Percentiles rank a stretch among this genome's conserved stretches.
phyloP scores from a whole-genome alignment of 2,888 invertebrate species.

The Synergus japonicus region DNA sequence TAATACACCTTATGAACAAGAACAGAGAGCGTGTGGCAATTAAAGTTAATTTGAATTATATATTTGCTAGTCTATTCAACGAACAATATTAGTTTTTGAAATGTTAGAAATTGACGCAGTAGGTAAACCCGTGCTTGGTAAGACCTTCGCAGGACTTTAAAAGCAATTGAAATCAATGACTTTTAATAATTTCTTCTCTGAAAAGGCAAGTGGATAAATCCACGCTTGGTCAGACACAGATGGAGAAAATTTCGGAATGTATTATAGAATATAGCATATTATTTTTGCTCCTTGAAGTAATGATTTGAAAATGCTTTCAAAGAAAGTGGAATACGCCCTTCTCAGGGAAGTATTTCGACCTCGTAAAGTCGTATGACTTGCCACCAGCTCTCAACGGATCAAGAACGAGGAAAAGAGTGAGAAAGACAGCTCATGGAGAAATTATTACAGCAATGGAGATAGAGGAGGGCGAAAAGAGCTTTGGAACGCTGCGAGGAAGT shows the following conservation, averaged over 20 bases:
- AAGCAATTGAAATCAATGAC: no score
- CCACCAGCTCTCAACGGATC: conserved; percentile 31
- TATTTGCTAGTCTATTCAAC: neutral
- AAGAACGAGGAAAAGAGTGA: conserved; percentile 40
- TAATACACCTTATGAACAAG: neutral
- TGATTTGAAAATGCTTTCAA: conserved; percentile 32
- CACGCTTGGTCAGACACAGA: neutral
- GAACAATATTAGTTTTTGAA: neutral
- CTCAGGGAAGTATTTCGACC: conserved; percentile 26
- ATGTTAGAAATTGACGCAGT: neutral
- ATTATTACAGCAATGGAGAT: conserved; percentile 37
- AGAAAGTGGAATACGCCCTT: conserved; percentile 22
- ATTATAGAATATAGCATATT: neutral
- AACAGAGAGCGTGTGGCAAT: neutral
- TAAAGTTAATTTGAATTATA: neutral
- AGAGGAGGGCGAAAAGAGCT: conserved; percentile 16
- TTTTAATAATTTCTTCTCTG: no score
- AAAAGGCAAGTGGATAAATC: neutral
- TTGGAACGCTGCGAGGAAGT: conserved; percentile 20
- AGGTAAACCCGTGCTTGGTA: no score
- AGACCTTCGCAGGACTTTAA: no score
- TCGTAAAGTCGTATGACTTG: conserved; percentile 28
- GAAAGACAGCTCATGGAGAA: conserved; percentile 50
- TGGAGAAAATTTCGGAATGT: no score
- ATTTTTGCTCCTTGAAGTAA: conserved; percentile 3